Evolutionary conservation across 2,888 invertebrate species (phyloP), one percentile per base, ranked within the genome.

Genomic region (Lasioglossum pauxillum): DNA sequence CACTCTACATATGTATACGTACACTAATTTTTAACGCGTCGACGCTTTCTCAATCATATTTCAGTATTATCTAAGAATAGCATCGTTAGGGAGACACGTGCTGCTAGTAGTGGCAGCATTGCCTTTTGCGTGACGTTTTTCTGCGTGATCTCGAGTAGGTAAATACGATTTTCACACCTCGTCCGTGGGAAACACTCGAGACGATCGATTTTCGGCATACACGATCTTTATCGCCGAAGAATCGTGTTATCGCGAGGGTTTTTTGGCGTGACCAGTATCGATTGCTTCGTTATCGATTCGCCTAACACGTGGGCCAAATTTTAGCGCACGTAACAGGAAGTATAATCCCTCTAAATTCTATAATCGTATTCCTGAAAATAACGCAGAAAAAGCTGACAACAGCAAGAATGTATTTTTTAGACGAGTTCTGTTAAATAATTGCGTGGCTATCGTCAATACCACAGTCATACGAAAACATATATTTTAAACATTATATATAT

Each of bases 41-140:
- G 38, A 23, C 69, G 38, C 69, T 8, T 35, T n/a, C 71, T 23
- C 31, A 46, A 83, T 31, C 49, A 46, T 67, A 76, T 75, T 23
- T 76, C 57, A 23, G 53, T 38, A 38, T n/a, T 35, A 16, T n/a
- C 78, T 69, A 74, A 76, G 38, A 83, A 85, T 85, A 85, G 79
- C 57, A 41, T 2, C 23, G 27, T 44, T 5, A 16, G 72, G 23
- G 57, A 74, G 41, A n/a, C 57, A 41, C 31, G 23, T 64, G 64
- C 69, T 3, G 19, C 60, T 49, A 44, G 44, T 64, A 53, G 19
- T 67, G 75, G 35, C 84, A 53, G 72, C 71, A 35, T 74, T 71
- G 44, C 41, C 41, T 27, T n/a, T 64, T 35, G 16, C 16, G 31
- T 16, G 31, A 64, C 31, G 64, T 31, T 64, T 16, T 31, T 7